These are phyloP conservation scores for Sebastes dallii DNA, from an alignment of 2,797 vertebrate genomes.

Conservation along the genomic window DNA sequence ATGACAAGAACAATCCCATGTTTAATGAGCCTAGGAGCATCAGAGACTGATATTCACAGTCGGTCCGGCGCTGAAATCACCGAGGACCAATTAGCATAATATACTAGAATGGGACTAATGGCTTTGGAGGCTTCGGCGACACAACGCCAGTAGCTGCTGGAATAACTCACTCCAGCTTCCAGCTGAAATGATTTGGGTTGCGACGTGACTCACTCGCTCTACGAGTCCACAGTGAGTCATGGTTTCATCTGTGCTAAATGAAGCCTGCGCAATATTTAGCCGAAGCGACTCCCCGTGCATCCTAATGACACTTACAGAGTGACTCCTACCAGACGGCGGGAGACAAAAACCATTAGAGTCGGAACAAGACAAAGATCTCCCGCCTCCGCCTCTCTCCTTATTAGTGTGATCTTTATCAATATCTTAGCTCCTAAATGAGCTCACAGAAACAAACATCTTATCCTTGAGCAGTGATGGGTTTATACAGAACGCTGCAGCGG, in stretches of 20 bases:
- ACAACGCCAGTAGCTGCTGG: constrained; percentile 33
- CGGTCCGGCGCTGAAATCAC: constrained; percentile 24
- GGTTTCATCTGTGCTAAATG: constrained; percentile 66
- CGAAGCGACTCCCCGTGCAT: constrained; percentile 54
- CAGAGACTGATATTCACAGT: constrained; percentile 5
- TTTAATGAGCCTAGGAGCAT: constrained; percentile 40
- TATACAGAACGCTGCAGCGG: neutral
- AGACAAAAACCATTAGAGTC: constrained; percentile 52
- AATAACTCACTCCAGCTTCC: constrained; percentile 50
- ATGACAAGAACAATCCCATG: constrained; percentile 36
- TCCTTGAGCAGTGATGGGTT: neutral
- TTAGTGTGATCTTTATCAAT: constrained; percentile 31
- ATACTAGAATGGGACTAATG: constrained; percentile 42
- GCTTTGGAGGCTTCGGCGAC: constrained; percentile 30
- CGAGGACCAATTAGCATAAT: constrained; percentile 49
- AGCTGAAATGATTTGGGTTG: constrained; percentile 20
- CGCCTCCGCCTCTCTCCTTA: constrained; percentile 3
- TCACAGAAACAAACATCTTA: constrained; percentile 11
- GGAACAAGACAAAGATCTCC: constrained; percentile 37
- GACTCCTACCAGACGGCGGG: constrained; percentile 55
- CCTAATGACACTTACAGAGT: constrained; percentile 53
- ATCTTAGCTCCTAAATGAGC: constrained; percentile 21
- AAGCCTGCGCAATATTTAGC: constrained; percentile 68
- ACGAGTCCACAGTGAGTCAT: constrained; percentile 62
- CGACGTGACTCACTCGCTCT: constrained; percentile 51